Evolutionary conservation across 2,113 vertebrate genomes (phyloP).

Genomic region (Sporophila hypoxantha): DNA sequence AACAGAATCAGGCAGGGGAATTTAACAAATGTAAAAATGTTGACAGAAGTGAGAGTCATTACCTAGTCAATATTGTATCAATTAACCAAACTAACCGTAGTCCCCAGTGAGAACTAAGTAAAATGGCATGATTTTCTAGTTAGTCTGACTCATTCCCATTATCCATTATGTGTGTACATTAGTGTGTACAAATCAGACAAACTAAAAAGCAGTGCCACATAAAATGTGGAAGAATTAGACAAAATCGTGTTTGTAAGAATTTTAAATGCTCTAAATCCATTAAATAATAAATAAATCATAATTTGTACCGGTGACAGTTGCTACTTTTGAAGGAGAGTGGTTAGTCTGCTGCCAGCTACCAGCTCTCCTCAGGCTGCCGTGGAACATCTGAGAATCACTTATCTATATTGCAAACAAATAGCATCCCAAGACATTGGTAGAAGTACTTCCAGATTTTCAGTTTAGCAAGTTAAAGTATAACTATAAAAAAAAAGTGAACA

Average conservation of each 20-base stretch:
- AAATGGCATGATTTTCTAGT: slow-evolving; percentile 26
- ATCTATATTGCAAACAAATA: not conserved
- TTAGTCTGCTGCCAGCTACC: not conserved
- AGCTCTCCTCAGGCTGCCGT: not conserved
- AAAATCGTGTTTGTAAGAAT: slow-evolving; percentile 22
- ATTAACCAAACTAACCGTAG: not conserved
- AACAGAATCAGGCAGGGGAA: slow-evolving; percentile 9
- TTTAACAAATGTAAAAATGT: slow-evolving; percentile 46
- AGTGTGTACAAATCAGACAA: not conserved
- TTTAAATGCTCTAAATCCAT: slow-evolving; percentile 35
- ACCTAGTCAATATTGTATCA: slow-evolving; percentile 28
- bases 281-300: slow-evolving; percentile 44
- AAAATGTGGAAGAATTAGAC: slow-evolving; percentile 31
- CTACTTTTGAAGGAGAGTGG: slow-evolving; percentile 4
- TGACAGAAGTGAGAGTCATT: slow-evolving; percentile 30
- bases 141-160: not conserved
- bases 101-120: slow-evolving; percentile 19
- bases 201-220: not conserved
- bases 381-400: not conserved
- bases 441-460: not conserved
- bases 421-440: not conserved
- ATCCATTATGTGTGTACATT: not conserved
- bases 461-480: not conserved
- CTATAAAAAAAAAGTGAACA: not conserved
- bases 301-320: not conserved